These are phyloP conservation scores for Hermaeophaga mercurialis DNA, from an alignment of 2,888 invertebrate genomes.

Conservation along the genomic window DNA sequence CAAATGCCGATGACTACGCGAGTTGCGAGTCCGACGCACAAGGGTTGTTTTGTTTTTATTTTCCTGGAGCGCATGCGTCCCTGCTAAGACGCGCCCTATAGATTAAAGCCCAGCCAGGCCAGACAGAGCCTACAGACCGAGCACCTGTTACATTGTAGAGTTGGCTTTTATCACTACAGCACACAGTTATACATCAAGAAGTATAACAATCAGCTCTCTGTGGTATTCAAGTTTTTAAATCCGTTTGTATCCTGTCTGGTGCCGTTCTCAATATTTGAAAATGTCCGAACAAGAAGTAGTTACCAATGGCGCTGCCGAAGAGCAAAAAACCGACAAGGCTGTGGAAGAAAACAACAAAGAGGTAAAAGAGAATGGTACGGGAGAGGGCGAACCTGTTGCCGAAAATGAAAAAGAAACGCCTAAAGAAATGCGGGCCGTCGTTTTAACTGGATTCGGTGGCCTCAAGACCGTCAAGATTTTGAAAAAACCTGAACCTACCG, in stretches of 20 bases:
- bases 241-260: background rate
- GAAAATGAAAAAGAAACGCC: conserved; percentile 59
- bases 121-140: conserved; percentile 10
- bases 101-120: conserved; percentile 37
- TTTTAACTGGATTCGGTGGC: conserved; percentile 84
- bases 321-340: conserved; percentile 42
- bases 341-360: conserved; percentile 43
- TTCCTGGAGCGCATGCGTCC: conserved; percentile 47
- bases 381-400: conserved; percentile 53
- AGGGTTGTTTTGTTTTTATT: conserved; percentile 44
- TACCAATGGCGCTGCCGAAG: conserved; percentile 41
- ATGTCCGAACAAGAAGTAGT: conserved; percentile 49
- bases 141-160: conserved; percentile 12
- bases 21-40: conserved; percentile 16
- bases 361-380: conserved; percentile 57
- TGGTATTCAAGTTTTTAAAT: background rate
- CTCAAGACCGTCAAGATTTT: conserved; percentile 83
- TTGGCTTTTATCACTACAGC: background rate
- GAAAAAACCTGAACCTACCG: conserved; percentile 77
- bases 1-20: conserved; percentile 13
- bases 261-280: conserved; percentile 1
- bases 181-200: background rate
- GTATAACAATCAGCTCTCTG: background rate
- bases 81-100: conserved; percentile 50
- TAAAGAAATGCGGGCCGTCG: conserved; percentile 85